Evolutionary conservation across 2,797 vertebrate genomes (phyloP), one percentile per base, ranked within the genome.

Genomic region (Acanthurus lineatus): DNA sequence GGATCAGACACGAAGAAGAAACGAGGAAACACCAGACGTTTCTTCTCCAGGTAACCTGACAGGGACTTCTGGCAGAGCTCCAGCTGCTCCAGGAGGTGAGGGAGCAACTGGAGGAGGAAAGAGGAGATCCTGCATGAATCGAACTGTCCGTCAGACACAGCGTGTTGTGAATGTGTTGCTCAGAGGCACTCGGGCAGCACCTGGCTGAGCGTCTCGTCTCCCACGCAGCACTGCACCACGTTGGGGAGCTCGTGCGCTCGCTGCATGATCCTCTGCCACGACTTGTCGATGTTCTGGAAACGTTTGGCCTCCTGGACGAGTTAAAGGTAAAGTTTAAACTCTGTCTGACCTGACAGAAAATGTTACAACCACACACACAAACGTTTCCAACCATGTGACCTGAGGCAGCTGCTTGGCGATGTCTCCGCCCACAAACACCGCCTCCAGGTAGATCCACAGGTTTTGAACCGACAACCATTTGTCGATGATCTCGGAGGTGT

Each of bases 1-100:
- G 98, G 97, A 84, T 99, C 98, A 0, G 98, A 99, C 42, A 99
- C 97, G 0, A 99, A 99, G 94, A 99, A 99, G 92, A 99, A 99
- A 17, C 98, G 96, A 58, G 98, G 98, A 83, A 99, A 99, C 1
- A 97, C 91, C 15, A 98, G 93, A 0, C 98, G 96, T 57, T 99
- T 99, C 90, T 97, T 98, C 90, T 99, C 98, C 93, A 99, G 85
- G 81, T 99, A 99, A 11, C 98, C 98, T 35, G 97, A 98, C 20
- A 99, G 97, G 0, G 98, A 99, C 88, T 99, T 99, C 93, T 99
- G 98, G 74, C 98, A 99, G 35, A 98, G 97, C 90, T 99, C 98
- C 80, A 99, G 91, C 85, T 99, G 98, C 70, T 99, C 97, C 6
- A 98, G 90, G 69, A 99, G 95, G 87, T 99, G 97, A 60, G 98